Percentiles rank a stretch among this genome's conserved stretches.
These are phyloP conservation scores for Cepaea nemoralis DNA, from an alignment of 1,140 invertebrate genomes.

Conservation along the genomic window DNA sequence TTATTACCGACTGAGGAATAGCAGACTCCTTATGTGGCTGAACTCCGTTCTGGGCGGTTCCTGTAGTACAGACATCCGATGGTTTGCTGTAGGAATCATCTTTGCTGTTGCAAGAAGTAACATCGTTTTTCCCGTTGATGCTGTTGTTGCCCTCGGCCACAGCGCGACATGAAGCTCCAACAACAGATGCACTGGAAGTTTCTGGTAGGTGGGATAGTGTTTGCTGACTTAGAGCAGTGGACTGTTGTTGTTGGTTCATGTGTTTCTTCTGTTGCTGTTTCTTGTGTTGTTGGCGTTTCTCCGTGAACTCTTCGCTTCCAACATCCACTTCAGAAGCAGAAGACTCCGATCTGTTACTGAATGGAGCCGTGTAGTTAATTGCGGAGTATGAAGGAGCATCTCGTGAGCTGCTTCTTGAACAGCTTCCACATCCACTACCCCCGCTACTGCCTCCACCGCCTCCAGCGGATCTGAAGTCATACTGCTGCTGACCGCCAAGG, in stretches of 20 bases:
- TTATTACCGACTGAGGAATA: conserved; percentile 46
- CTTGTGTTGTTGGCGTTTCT: conserved; percentile 48
- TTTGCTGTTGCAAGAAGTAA: background rate
- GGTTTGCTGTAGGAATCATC: background rate
- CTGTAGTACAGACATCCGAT: background rate
- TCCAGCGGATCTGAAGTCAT: background rate
- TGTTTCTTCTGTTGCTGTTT: conserved; percentile 39
- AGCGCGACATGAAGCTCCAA: background rate
- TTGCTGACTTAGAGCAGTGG: background rate
- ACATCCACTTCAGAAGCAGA: conserved; percentile 68
- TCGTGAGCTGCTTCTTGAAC: conserved; percentile 60
- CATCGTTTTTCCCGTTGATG: background rate
- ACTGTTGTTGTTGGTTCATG: background rate
- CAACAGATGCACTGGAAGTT: background rate
- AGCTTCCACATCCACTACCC: conserved; percentile 23
- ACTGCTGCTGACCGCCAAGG: conserved; percentile 29
- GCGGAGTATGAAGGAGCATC: conserved; percentile 48
- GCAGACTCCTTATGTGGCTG: conserved; percentile 42
- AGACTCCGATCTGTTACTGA: conserved; percentile 67
- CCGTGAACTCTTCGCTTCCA: conserved; percentile 61
- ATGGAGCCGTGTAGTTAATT: conserved; percentile 55
- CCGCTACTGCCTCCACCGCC: background rate
- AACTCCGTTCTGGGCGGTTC: background rate
- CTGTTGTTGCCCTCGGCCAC: background rate
- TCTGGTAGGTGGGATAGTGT: background rate